Percentiles rank a stretch among this genome's conserved stretches.
phyloP scores from a whole-genome alignment of 2,113 vertebrate species.

The Canis aureus region DNA sequence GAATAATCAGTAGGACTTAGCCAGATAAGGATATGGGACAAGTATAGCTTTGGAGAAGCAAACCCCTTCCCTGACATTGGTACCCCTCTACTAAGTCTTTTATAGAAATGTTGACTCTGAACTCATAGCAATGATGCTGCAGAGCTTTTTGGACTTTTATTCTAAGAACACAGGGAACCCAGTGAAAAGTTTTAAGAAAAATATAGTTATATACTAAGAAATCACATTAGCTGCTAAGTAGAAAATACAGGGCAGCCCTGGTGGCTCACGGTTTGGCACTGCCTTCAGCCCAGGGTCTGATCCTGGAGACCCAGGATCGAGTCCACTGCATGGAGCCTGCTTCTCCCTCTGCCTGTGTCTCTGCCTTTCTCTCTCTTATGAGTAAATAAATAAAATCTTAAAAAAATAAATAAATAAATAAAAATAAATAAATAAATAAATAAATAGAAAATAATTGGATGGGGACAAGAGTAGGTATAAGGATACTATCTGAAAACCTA shows the following conservation, averaged over 20 bases:
- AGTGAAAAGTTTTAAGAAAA: constrained; percentile 27
- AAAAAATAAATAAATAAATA: too few species aligned
- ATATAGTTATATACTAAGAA: background rate
- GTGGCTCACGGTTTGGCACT: too few species aligned
- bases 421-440: too few species aligned
- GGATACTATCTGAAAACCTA: background rate
- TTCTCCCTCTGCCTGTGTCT: too few species aligned
- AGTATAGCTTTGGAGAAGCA: background rate
- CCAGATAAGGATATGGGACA: background rate
- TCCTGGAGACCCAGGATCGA: too few species aligned
- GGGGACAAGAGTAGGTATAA: background rate
- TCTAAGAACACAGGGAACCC: background rate
- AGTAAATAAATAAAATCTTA: too few species aligned
- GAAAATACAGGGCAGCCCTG: background rate
- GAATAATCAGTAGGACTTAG: background rate
- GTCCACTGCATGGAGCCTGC: too few species aligned
- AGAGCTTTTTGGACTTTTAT: background rate
- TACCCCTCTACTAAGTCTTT: background rate
- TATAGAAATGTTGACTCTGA: background rate
- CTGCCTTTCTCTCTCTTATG: too few species aligned
- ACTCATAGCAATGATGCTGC: background rate
- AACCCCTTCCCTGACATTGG: background rate
- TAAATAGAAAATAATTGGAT: background rate
- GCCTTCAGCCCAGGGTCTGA: too few species aligned
- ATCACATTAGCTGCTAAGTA: background rate